phyloP scores from a whole-genome alignment of 2,113 vertebrate genomes.

The Pristiophorus japonicus region DNA sequence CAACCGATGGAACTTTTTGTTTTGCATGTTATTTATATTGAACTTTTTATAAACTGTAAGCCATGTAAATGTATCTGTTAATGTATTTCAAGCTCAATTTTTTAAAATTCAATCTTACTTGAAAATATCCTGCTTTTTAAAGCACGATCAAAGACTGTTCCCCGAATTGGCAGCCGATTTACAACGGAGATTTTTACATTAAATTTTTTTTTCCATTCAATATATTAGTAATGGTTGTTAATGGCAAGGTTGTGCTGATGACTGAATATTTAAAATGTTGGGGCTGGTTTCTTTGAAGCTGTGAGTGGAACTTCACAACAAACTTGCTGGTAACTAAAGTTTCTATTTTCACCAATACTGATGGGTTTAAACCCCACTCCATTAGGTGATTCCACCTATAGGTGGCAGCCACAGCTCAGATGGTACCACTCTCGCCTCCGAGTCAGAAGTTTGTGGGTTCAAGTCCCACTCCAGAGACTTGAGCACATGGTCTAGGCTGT shows the following conservation, averaged over 20 bases:
- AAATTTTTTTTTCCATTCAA: slow-evolving; percentile 18
- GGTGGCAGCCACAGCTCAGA: background rate
- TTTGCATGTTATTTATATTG: slow-evolving; percentile 36
- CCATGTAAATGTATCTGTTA: slow-evolving; percentile 28
- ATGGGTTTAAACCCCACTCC: background rate
- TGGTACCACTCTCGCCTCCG: background rate
- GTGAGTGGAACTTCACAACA: background rate
- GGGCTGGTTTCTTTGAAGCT: background rate
- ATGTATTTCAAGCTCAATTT: slow-evolving; percentile 25
- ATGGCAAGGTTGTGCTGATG: background rate
- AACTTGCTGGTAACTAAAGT: background rate
- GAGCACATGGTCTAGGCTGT: background rate
- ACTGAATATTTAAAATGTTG: background rate
- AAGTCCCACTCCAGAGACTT: background rate
- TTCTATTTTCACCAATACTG: background rate
- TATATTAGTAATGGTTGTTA: background rate
- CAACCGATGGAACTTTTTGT: slow-evolving; percentile 30
- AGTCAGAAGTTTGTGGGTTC: background rate
- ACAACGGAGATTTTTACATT: slow-evolving; percentile 16
- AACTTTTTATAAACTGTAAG: slow-evolving; percentile 32
- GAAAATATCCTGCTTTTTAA: slow-evolving; percentile 6
- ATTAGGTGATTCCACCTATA: background rate
- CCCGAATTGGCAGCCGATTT: background rate
- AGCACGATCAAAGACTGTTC: slow-evolving; percentile 24
- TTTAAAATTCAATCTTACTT: slow-evolving; percentile 20